phyloP scores from a whole-genome alignment of 2,888 invertebrate species.

The Platycheirus rosarum region DNA sequence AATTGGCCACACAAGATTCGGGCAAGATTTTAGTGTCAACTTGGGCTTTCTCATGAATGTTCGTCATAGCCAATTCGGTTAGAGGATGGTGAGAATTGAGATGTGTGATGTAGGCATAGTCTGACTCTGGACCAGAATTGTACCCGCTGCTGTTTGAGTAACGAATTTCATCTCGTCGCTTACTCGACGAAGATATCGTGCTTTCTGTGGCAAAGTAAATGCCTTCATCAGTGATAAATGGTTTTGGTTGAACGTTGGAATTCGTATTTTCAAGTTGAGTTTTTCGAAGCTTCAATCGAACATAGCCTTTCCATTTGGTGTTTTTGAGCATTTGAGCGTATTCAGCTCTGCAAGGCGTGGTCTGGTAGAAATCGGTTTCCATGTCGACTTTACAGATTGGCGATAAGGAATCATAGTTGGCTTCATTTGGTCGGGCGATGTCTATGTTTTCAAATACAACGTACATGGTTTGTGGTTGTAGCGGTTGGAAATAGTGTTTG shows the following conservation, averaged over 20 bases:
- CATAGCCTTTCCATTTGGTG: conserved; percentile 81
- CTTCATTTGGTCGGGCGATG: conserved; percentile 86
- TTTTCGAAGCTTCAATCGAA: conserved; percentile 80
- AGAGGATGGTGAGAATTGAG: conserved; percentile 85
- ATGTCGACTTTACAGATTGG: conserved; percentile 86
- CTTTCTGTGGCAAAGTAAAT: conserved; percentile 57
- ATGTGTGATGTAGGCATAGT: conserved; percentile 86
- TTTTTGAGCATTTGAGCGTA: conserved; percentile 77
- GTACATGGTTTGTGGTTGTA: conserved; percentile 86
- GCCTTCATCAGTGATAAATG: conserved; percentile 23
- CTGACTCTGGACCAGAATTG: conserved; percentile 77
- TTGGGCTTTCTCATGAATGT: conserved; percentile 42
- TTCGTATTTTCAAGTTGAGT: conserved; percentile 26
- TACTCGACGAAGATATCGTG: conserved; percentile 51
- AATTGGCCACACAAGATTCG: conserved; percentile 78
- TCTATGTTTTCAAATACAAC: conserved; percentile 89
- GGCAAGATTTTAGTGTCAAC: conserved; percentile 78
- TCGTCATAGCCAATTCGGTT: conserved; percentile 76
- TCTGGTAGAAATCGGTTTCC: conserved; percentile 82
- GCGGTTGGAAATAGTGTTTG: conserved; percentile 83
- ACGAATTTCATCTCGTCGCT: conserved; percentile 25
- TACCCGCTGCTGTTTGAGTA: conserved; percentile 49
- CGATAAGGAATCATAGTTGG: conserved; percentile 82
- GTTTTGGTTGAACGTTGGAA: background rate
- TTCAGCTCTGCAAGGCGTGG: conserved; percentile 78